Evolutionary conservation across 2,888 invertebrate species (phyloP).

Genomic region (Caenorhabditis sulstoni): DNA sequence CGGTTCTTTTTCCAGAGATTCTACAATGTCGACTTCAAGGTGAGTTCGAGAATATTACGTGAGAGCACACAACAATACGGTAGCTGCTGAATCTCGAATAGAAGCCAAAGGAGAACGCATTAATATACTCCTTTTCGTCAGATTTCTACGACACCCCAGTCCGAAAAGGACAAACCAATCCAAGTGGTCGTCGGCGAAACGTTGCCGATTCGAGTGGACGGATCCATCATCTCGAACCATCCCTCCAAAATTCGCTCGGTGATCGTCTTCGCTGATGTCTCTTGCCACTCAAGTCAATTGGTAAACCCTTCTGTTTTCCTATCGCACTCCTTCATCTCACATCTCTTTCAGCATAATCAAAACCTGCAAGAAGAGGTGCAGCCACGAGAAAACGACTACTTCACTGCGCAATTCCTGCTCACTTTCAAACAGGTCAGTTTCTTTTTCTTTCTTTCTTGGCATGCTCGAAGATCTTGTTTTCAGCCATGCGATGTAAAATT

Average conservation of each 20-base stretch:
- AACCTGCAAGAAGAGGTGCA: constrained; percentile 31
- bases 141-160: constrained; percentile 58
- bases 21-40: constrained; percentile 59
- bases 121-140: no score
- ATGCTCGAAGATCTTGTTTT: constrained; percentile 8
- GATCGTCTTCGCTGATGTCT: constrained; percentile 51
- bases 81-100: no score
- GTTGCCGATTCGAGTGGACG: constrained; percentile 61
- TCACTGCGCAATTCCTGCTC: constrained; percentile 62
- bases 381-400: constrained; percentile 57
- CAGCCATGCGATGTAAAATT: constrained; percentile 65
- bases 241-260: constrained; percentile 40
- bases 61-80: no score
- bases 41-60: no score
- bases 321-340: no score
- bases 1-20: constrained; percentile 65
- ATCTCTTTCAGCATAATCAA: constrained; percentile 39
- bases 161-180: constrained; percentile 25
- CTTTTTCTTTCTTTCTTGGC: not conserved
- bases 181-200: constrained; percentile 34
- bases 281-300: constrained; percentile 16
- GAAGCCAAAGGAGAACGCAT: no score
- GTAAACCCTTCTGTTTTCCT: constrained; percentile 7
- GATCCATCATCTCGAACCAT: constrained; percentile 54
- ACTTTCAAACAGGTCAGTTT: constrained; percentile 46